Conservation (phyloP, 2,888 invertebrate species). For the Polydesmus complanatus region DNA sequence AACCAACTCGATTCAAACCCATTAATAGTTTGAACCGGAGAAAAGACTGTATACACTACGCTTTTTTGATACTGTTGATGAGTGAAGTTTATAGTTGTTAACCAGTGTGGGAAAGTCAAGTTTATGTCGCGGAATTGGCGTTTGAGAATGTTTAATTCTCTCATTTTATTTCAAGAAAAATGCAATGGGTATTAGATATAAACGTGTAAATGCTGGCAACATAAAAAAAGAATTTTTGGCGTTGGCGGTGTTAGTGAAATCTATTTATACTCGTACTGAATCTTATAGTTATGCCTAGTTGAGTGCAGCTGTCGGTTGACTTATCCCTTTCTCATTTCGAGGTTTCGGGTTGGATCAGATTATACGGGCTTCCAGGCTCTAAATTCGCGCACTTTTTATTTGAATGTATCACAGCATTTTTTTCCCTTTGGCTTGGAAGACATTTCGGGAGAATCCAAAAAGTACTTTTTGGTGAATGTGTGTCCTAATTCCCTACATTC, state of each 20-base stretch:
- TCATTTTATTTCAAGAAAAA: background rate
- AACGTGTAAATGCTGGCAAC: background rate
- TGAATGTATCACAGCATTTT: background rate
- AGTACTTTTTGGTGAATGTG: background rate
- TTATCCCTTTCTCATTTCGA: background rate
- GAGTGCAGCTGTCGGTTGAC: slow-evolving; percentile 14
- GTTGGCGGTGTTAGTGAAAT: background rate
- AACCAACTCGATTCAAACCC: no score
- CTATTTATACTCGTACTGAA: slow-evolving; percentile 9
- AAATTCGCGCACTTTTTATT: background rate
- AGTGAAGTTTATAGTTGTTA: no score
- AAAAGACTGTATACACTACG: no score
- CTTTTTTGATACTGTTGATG: no score
- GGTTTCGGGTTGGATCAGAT: background rate
- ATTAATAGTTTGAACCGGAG: no score
- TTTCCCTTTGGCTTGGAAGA: background rate
- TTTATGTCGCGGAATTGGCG: no score
- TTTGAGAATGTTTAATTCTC: no score
- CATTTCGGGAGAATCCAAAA: background rate
- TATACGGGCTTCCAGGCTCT: background rate
- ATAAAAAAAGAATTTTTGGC: background rate
- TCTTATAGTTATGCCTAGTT: slow-evolving; percentile 10
- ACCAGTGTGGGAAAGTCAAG: no score
- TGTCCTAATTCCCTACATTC: background rate
- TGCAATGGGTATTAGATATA: background rate